Base-by-base conservation (phyloP, 2,888 invertebrate species). In the Trissonchulus sp. region DNA sequence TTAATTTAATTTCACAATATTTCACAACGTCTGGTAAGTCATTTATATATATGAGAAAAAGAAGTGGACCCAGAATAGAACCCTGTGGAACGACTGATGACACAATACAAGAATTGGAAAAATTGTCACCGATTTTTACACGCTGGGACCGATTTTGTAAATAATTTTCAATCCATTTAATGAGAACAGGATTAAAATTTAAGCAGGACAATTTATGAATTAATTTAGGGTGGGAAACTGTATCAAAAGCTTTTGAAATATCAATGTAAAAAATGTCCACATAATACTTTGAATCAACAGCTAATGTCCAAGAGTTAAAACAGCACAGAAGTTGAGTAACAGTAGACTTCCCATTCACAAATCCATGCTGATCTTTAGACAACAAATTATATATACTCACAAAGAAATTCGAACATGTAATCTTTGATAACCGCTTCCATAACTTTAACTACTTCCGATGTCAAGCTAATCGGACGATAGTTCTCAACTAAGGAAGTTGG, bases 11-110 rank as follows among this genome's bases (percentile, higher is more conserved):
- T 18, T n/a, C 18, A 60, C n/a, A n/a, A n/a, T n/a, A n/a, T n/a
- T n/a, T n/a, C n/a, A n/a, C n/a, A n/a, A n/a, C 60, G n/a, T 60
- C 60, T 18, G 60, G 60, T 60, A 60, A 60, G n/a, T 60, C 60
- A 60, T 60, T 60, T 18, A 60, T 60, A 60, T 60, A 60, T 18
- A 60, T 60, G n/a, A n/a, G n/a, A n/a, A n/a, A n/a, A n/a, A n/a
- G n/a, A n/a, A n/a, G n/a, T n/a, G n/a, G n/a, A n/a, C 60, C 60
- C n/a, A 60, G n/a, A 18, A 60, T n/a, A 18, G 60, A 60, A 18
- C 60, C 60, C 60, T 60, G 60, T 60, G 60, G 60, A n/a, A 60
- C 60, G 18, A 18, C 60, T 60, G 60, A 60, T 18, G 60, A 18
- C n/a, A 60, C n/a, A 18, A 18, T 18, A 60, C 60, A 60, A 18